phyloP scores from a whole-genome alignment of 2,113 vertebrate genomes.

The Acinonyx jubatus region DNA sequence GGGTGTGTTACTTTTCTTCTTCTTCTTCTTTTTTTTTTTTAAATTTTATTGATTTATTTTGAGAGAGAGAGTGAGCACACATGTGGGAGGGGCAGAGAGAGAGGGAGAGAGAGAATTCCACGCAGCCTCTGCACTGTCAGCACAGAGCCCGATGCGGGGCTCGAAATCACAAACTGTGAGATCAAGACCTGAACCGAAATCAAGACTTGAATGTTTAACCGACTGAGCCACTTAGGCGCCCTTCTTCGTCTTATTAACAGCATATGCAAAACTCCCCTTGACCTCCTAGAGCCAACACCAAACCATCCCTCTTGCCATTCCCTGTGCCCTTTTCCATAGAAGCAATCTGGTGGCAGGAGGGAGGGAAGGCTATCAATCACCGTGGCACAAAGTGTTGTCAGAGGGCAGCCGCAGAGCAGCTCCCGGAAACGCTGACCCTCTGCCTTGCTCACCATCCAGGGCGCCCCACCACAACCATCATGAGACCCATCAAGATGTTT shows the following conservation, averaged over 20 bases:
- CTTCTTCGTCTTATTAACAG: neutral
- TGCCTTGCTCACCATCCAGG: neutral
- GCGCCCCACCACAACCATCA: neutral
- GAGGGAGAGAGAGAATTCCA: neutral
- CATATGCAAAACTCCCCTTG: neutral
- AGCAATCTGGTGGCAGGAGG: neutral
- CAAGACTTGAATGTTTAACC: neutral
- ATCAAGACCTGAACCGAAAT: neutral
- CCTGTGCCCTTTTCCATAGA: neutral
- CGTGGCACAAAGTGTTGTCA: neutral
- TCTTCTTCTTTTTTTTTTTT: neutral
- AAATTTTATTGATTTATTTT: neutral
- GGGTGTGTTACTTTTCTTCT: neutral
- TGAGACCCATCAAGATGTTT: neutral
- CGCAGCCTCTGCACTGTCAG: neutral
- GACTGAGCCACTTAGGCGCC: neutral
- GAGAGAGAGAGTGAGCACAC: neutral
- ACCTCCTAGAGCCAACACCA: neutral
- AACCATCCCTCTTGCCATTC: neutral
- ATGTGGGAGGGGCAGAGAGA: neutral
- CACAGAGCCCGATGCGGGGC: neutral
- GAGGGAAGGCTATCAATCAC: neutral
- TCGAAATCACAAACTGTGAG: neutral
- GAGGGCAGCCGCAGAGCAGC: no score
- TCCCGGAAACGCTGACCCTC: neutral